A percentile compares a stretch with the other conserved stretches of the same genome.
phyloP scores from a whole-genome alignment of 2,113 vertebrate species.

The Corythoichthys haematopterus region DNA sequence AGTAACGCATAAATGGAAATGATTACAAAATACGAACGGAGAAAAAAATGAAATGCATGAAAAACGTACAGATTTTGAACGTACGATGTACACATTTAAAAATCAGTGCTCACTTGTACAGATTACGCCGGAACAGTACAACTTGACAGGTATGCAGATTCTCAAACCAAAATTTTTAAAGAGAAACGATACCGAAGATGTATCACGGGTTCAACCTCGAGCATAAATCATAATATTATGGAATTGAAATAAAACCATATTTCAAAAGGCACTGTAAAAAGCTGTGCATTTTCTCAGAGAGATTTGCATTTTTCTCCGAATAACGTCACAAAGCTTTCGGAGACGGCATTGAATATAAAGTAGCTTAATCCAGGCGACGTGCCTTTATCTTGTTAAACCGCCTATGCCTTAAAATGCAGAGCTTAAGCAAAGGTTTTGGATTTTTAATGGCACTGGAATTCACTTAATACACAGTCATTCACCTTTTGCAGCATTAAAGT shows the following conservation, averaged over 20 bases:
- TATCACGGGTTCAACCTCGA: background rate
- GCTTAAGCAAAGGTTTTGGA: conserved; percentile 14
- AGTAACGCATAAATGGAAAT: no score
- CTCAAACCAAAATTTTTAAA: background rate
- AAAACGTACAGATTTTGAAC: no score
- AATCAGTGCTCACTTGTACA: no score
- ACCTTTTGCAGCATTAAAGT: conserved; percentile 9
- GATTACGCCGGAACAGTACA: no score
- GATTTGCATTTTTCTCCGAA: background rate
- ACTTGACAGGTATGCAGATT: background rate
- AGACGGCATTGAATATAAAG: conserved; percentile 26
- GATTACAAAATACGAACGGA: no score
- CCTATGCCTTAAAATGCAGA: conserved; percentile 16
- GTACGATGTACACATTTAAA: no score
- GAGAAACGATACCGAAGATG: background rate
- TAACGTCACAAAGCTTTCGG: background rate
- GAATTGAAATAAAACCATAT: background rate
- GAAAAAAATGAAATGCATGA: no score
- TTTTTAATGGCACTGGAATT: conserved; percentile 12
- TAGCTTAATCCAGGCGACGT: conserved; percentile 25
- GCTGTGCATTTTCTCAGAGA: background rate
- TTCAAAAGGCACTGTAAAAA: background rate
- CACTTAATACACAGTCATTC: conserved; percentile 12
- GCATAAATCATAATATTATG: background rate
- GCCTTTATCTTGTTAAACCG: conserved; percentile 14